phyloP scores from a whole-genome alignment of 2,113 vertebrate genomes.

The Mirounga angustirostris region DNA sequence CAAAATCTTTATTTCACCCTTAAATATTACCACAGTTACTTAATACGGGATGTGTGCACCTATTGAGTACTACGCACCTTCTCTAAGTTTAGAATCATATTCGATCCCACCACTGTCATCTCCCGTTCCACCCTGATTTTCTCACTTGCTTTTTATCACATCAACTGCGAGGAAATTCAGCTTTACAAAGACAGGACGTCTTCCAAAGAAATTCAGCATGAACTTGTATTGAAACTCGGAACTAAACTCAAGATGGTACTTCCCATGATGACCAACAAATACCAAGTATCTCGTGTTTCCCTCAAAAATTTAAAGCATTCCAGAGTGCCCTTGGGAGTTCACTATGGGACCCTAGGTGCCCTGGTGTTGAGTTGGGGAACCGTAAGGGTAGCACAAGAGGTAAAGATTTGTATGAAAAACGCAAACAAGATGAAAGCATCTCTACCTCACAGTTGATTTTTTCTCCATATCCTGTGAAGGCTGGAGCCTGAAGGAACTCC shows the following conservation, averaged over 20 bases:
- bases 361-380: not conserved
- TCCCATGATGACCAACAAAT: not conserved
- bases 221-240: not conserved
- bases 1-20: not conserved
- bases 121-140: not conserved
- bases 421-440: not conserved
- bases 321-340: not conserved
- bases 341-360: not conserved
- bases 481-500: slow-evolving; percentile 96
- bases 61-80: not conserved
- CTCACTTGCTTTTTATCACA: not conserved
- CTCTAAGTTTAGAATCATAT: not conserved
- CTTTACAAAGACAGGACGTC: not conserved
- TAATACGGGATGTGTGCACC: not conserved
- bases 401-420: not conserved
- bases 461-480: slow-evolving; percentile 93
- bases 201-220: not conserved
- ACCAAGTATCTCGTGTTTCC: not conserved
- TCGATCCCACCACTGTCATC: not conserved
- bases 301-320: not conserved
- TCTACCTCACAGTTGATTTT: slow-evolving; percentile 94
- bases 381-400: not conserved
- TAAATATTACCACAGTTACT: not conserved
- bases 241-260: not conserved
- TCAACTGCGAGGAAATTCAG: not conserved